Evolutionary conservation across 2,888 invertebrate genomes (phyloP).

Genomic region (Scaptomyza tumidula): DNA sequence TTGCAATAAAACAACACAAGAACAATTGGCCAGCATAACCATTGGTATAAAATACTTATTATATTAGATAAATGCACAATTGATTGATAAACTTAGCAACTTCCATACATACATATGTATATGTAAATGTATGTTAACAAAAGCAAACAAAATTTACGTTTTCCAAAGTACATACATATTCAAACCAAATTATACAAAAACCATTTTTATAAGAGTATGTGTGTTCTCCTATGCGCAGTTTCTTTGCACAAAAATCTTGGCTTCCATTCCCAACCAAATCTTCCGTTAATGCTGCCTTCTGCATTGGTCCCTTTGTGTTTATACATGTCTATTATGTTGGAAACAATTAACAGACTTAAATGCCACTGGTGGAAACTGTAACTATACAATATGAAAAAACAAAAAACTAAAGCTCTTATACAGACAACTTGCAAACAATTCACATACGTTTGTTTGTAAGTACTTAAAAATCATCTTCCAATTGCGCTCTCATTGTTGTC

Average conservation of each 20-base stretch:
- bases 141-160: constrained; percentile 39
- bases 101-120: not conserved
- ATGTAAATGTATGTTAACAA: constrained; percentile 11
- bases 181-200: constrained; percentile 36
- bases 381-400: constrained; percentile 37
- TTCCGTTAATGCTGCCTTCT: constrained; percentile 59
- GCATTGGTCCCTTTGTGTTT: constrained; percentile 38
- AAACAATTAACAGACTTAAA: constrained; percentile 57
- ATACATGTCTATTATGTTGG: constrained; percentile 22
- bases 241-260: constrained; percentile 41
- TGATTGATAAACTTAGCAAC: constrained; percentile 27
- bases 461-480: constrained; percentile 55
- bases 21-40: constrained; percentile 63
- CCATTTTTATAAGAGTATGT: constrained; percentile 15
- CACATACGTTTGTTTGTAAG: constrained; percentile 4
- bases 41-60: constrained; percentile 52
- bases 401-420: constrained; percentile 20
- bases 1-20: constrained; percentile 47
- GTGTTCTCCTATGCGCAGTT: constrained; percentile 24
- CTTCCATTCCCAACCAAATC: constrained; percentile 61
- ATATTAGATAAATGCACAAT: constrained; percentile 69
- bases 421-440: constrained; percentile 21
- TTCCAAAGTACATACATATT: constrained; percentile 30
- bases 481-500: constrained; percentile 44
- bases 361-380: constrained; percentile 74